Conservation (phyloP, 2,797 vertebrate genomes). For the Macroramphosus scolopax region DNA sequence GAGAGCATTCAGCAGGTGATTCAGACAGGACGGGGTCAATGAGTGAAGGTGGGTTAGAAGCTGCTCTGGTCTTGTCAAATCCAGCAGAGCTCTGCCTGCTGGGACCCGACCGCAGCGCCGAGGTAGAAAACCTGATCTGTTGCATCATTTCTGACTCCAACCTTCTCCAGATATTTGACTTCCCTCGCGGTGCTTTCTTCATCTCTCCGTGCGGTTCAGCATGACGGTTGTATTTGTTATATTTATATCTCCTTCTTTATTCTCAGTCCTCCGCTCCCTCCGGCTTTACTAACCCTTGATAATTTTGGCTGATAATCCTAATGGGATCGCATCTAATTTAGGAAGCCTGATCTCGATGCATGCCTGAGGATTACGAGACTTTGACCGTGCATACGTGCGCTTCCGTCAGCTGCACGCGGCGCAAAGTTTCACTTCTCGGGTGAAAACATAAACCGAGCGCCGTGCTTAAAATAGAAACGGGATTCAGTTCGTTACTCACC, state of each 20-base stretch:
- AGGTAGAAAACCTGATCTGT: too few relatives aligned
- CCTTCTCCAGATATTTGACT: too few relatives aligned
- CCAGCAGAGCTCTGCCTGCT: too few relatives aligned
- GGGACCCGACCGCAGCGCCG: too few relatives aligned
- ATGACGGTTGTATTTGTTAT: too few relatives aligned
- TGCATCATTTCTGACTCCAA: too few relatives aligned
- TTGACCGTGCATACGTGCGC: constrained; percentile 17
- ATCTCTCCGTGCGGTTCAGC: too few relatives aligned
- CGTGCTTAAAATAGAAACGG: constrained; percentile 7
- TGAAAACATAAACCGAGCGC: constrained; percentile 8
- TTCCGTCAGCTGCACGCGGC: neutral
- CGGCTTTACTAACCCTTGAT: constrained; percentile 39
- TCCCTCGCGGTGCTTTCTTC: too few relatives aligned
- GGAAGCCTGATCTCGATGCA: constrained; percentile 53
- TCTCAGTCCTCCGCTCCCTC: constrained; percentile 21
- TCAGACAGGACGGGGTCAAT: constrained; percentile 62
- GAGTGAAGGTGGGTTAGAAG: constrained; percentile 17
- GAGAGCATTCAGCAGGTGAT: constrained; percentile 57
- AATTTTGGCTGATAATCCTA: constrained; percentile 70
- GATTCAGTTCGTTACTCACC: neutral
- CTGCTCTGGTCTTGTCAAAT: constrained; percentile 1
- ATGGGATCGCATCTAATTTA: constrained; percentile 76
- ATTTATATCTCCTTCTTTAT: too few relatives aligned
- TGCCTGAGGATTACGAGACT: constrained; percentile 61
- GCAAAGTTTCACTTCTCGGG: neutral